Percentiles rank a stretch among this genome's conserved stretches.
These are phyloP conservation scores for Varanus komodoensis DNA, from an alignment of 2,113 vertebrate species.

Conservation along the genomic window DNA sequence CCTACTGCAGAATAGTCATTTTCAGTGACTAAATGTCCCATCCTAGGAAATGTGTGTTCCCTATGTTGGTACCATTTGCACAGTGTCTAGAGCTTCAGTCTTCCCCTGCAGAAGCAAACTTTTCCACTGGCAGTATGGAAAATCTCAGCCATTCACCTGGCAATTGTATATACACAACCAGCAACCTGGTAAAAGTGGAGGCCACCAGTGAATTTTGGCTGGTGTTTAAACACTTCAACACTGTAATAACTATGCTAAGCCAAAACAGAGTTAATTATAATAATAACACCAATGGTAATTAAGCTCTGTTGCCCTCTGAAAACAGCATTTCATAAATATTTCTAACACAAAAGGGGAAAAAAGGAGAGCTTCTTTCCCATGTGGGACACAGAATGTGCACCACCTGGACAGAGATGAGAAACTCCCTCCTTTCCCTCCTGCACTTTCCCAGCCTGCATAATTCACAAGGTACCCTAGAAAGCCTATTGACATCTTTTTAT, in stretches of 20 bases:
- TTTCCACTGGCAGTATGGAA: background rate
- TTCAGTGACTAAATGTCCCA: background rate
- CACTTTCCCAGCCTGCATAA: background rate
- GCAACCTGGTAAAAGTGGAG: background rate
- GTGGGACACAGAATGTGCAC: background rate
- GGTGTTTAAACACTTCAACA: background rate
- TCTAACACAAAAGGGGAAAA: background rate
- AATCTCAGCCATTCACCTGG: background rate
- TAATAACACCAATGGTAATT: slow-evolving; percentile 21
- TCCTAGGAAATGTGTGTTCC: background rate
- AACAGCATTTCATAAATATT: background rate
- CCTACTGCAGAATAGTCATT: background rate
- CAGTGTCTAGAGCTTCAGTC: background rate
- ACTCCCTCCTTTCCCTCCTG: background rate
- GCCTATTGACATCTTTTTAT: background rate
- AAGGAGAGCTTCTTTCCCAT: background rate
- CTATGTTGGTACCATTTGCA: background rate
- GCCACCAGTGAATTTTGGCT: slow-evolving; percentile 1
- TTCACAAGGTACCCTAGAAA: background rate
- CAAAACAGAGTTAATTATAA: slow-evolving; percentile 33
- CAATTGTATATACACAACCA: slow-evolving; percentile 4
- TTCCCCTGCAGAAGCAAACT: background rate
- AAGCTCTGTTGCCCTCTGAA: background rate
- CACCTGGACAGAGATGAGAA: background rate
- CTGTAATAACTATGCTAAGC: slow-evolving; percentile 21